Percentiles rank a stretch among this genome's conserved stretches.
phyloP scores from a whole-genome alignment of 2,113 vertebrate genomes.

The Larimichthys polyactis region DNA sequence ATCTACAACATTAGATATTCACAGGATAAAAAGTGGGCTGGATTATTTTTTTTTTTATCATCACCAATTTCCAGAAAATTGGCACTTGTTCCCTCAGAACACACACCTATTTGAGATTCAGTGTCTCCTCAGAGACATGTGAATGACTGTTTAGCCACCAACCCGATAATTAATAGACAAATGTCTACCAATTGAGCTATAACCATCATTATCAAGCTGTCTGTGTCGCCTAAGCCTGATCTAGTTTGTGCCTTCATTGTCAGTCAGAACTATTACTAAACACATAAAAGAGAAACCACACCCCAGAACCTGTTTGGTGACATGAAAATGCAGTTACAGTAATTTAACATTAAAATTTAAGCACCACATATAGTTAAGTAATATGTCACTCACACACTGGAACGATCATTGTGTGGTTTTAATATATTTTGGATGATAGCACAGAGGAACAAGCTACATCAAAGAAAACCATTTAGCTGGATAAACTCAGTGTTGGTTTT shows the following conservation, averaged over 20 bases:
- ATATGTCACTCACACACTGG: not conserved
- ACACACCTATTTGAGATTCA: slow-evolving; percentile 14
- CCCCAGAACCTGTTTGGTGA: not conserved
- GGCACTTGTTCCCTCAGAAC: not conserved
- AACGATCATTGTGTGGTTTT: not conserved
- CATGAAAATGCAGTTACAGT: not conserved
- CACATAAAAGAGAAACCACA: slow-evolving; percentile 19
- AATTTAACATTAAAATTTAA: slow-evolving; percentile 1
- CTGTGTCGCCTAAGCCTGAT: slow-evolving; percentile 17
- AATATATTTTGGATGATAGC: not conserved
- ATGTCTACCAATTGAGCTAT: slow-evolving; percentile 13
- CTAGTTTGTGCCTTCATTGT: slow-evolving; percentile 30
- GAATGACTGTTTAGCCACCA: slow-evolving; percentile 11
- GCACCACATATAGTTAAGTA: not conserved
- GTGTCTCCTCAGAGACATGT: slow-evolving; percentile 2
- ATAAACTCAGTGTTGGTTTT: not conserved
- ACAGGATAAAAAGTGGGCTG: not conserved
- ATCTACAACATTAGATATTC: slow-evolving; percentile 1
- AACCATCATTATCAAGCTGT: slow-evolving; percentile 22
- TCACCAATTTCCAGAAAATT: not conserved
- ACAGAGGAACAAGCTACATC: not conserved
- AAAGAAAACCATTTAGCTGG: not conserved
- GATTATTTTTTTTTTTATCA: not conserved
- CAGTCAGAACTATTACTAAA: slow-evolving; percentile 6
- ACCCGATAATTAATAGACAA: slow-evolving; percentile 24